Conservation (phyloP, 2,113 vertebrate species). For the Solea senegalensis region DNA sequence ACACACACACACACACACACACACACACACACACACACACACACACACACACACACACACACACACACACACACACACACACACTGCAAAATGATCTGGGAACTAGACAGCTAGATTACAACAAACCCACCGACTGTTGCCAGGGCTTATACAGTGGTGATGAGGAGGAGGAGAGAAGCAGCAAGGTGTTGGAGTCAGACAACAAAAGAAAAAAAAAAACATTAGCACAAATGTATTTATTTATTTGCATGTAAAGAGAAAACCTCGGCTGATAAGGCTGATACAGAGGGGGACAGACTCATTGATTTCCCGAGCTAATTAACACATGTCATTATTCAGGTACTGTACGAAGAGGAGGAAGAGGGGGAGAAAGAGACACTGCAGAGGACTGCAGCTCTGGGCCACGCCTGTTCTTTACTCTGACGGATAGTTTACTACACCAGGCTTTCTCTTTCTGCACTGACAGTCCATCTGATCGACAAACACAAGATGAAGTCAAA, state of each 20-base stretch:
- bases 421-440: slow-evolving; percentile 22
- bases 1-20: neutral
- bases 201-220: slow-evolving; percentile 19
- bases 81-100: neutral
- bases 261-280: slow-evolving; percentile 18
- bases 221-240: neutral
- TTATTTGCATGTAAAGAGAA: neutral
- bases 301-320: slow-evolving; percentile 68
- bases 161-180: slow-evolving; percentile 12
- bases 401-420: slow-evolving; percentile 62
- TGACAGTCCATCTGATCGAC: slow-evolving; percentile 14
- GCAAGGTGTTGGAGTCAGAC: slow-evolving; percentile 5
- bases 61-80: neutral
- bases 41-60: neutral
- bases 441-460: neutral
- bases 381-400: slow-evolving; percentile 60
- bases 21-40: neutral
- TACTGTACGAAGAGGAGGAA: slow-evolving; percentile 27
- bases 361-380: slow-evolving; percentile 34
- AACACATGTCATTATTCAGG: slow-evolving; percentile 63
- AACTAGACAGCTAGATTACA: neutral
- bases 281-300: slow-evolving; percentile 32
- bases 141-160: slow-evolving; percentile 33
- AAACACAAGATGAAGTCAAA: slow-evolving; percentile 1
- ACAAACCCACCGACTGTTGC: slow-evolving; percentile 47